phyloP scores from a whole-genome alignment of 1,140 invertebrate species.

The Drosophila subpulchrella region DNA sequence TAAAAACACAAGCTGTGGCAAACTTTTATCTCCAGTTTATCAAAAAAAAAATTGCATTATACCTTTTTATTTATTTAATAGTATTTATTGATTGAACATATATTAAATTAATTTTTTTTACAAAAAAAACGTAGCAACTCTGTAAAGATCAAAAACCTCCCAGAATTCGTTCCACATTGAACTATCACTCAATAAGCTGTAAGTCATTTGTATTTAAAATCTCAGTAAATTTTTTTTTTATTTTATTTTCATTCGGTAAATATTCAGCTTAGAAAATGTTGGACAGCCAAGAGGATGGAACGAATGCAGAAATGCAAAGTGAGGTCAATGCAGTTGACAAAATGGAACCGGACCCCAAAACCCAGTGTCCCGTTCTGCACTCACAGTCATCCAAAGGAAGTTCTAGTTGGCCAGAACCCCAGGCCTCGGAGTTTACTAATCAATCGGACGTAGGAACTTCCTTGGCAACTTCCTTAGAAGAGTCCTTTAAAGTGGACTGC shows the following conservation, averaged over 20 bases:
- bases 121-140: background rate
- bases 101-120: too few relatives aligned
- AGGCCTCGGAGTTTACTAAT: background rate
- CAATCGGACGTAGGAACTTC: background rate
- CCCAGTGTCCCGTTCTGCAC: background rate
- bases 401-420: background rate
- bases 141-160: background rate
- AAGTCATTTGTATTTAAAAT: conserved; percentile 36
- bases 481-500: conserved; percentile 14
- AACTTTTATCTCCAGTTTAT: too few relatives aligned
- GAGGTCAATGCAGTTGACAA: background rate
- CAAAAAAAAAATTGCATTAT: too few relatives aligned
- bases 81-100: too few relatives aligned
- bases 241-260: conserved; percentile 2
- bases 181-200: conserved; percentile 27
- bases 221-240: conserved; percentile 7
- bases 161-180: conserved; percentile 1
- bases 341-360: background rate
- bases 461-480: background rate
- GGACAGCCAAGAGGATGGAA: conserved; percentile 9
- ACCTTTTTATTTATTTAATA: too few relatives aligned
- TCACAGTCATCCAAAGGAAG: background rate
- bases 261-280: conserved; percentile 28
- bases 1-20: too few relatives aligned
- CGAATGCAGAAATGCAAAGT: background rate